phyloP scores from a whole-genome alignment of 1,140 invertebrate species.

The Zophobas atratus region DNA sequence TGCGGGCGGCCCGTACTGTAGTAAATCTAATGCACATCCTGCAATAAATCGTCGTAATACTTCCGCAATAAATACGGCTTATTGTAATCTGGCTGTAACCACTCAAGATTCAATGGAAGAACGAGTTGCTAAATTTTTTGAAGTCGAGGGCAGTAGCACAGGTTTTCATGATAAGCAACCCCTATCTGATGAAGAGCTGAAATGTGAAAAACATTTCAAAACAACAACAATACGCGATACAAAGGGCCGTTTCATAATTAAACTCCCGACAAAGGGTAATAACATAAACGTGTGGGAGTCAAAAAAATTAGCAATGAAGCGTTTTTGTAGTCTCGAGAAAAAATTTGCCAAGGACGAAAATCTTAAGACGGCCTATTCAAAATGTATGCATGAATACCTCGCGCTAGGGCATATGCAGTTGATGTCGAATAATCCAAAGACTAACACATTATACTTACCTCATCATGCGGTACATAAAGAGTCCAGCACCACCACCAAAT shows the following conservation, averaged over 20 bases:
- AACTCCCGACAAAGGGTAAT: constrained; percentile 59
- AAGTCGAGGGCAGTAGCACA: constrained; percentile 57
- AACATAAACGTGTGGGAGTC: constrained; percentile 60
- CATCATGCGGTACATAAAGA: no score
- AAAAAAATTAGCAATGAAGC: constrained; percentile 57
- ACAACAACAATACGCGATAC: constrained; percentile 47
- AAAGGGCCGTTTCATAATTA: constrained; percentile 62
- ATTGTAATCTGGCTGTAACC: background rate
- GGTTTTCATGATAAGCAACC: constrained; percentile 13
- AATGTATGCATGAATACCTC: constrained; percentile 66
- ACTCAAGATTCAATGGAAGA: constrained; percentile 30
- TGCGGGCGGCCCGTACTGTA: background rate
- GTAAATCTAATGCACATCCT: background rate
- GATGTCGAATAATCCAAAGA: background rate
- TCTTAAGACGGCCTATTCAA: constrained; percentile 56
- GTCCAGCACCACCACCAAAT: no score
- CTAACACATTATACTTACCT: no score
- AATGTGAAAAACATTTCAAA: constrained; percentile 60
- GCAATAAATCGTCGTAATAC: background rate
- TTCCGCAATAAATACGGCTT: background rate
- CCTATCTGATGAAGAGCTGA: constrained; percentile 55
- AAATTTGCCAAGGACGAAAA: constrained; percentile 58
- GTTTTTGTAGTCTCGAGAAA: constrained; percentile 60
- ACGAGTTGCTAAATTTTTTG: constrained; percentile 59
- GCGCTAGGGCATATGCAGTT: constrained; percentile 58